Evolutionary conservation across 64 coral and sea anemone genomes (phyloP), one percentile per base, ranked within the genome.

Genomic region (Trachythela sp.): DNA sequence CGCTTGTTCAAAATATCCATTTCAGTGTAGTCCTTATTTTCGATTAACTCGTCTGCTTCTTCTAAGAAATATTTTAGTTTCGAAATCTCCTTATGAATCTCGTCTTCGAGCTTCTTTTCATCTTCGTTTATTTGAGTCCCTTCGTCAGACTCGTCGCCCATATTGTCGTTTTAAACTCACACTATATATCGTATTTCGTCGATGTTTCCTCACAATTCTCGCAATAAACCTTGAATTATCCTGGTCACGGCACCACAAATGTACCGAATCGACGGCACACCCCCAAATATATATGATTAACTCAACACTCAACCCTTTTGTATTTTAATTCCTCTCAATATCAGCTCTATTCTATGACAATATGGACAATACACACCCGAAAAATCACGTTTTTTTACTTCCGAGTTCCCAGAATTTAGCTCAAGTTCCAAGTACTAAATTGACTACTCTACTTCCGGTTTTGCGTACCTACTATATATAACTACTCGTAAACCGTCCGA

Each of bases 41-140:
- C 36, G 29, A 87, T 87, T 30, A 87, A 48, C 32, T 87, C 85
- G 3, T 87, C 85, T 22, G 51, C 50, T 39, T 60, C 35, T 60
- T 87, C 29, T 24, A 60, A 36, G 36, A 48, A 87, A 24, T 87
- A 87, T 87, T 87, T 34, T 36, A 87, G 51, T 58, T 87, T 87
- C 85, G 9, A 52, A 38, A 58, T 58, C 20, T 80, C 75, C 30
- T 13, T 35, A 2, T 80, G 9, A 29, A 39, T 54, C 13, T 80
- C 20, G 15, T 80, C 30, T 80, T 80, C 37, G 75, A 37, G 75
- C 30, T 80, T 35, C 17, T 80, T 35, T 80, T 80, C 33, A 80
- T 30, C 30, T 20, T 9, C 75, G 33, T 15, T n/a, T 15, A 80
- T 18, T 30, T 80, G 31, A 35, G 34, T 5, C 3, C 33, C 15